Percentiles rank a stretch among this genome's conserved stretches.
Evolutionary conservation across 2,113 vertebrate genomes (phyloP).

Genomic region (Toxotes jaculatrix): DNA sequence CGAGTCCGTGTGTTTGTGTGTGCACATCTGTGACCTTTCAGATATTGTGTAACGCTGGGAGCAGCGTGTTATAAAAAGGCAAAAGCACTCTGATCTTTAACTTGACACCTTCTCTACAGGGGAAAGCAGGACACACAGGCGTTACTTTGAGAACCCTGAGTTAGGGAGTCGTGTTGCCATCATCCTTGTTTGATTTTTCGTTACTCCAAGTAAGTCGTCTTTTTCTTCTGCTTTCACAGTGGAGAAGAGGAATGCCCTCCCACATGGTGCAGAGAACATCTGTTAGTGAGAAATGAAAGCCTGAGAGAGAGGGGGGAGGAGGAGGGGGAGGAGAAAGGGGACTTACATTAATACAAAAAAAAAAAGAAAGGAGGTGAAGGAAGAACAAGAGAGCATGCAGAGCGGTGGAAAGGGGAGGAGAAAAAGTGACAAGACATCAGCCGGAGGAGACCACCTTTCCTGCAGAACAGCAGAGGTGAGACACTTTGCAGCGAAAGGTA

Average conservation of each 20-base stretch:
- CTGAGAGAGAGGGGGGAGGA: constrained; percentile 51
- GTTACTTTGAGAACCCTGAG: constrained; percentile 30
- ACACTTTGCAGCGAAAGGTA: constrained; percentile 12
- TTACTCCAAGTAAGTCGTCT: constrained; percentile 44
- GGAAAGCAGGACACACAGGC: constrained; percentile 25
- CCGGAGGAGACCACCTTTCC: constrained; percentile 36
- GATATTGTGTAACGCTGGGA: constrained; percentile 61
- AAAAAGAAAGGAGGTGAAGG: constrained; percentile 39
- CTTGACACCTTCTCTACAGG: constrained; percentile 68
- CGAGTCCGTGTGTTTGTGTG: neutral
- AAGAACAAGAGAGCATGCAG: constrained; percentile 35
- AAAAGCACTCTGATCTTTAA: constrained; percentile 79
- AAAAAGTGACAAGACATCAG: constrained; percentile 34
- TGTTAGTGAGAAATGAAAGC: constrained; percentile 72
- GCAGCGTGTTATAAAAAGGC: constrained; percentile 67
- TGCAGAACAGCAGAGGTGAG: constrained; percentile 53
- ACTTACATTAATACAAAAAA: constrained; percentile 31
- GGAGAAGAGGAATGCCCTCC: constrained; percentile 78
- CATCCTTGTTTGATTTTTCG: constrained; percentile 52
- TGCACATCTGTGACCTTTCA: constrained; percentile 61
- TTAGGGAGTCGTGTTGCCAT: constrained; percentile 38
- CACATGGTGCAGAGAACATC: constrained; percentile 79
- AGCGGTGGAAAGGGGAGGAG: constrained; percentile 41
- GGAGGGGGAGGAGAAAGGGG: constrained; percentile 1
- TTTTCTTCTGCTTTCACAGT: constrained; percentile 57